Conservation (phyloP, 2,113 vertebrate genomes). For the Microcebus griseorufus region DNA sequence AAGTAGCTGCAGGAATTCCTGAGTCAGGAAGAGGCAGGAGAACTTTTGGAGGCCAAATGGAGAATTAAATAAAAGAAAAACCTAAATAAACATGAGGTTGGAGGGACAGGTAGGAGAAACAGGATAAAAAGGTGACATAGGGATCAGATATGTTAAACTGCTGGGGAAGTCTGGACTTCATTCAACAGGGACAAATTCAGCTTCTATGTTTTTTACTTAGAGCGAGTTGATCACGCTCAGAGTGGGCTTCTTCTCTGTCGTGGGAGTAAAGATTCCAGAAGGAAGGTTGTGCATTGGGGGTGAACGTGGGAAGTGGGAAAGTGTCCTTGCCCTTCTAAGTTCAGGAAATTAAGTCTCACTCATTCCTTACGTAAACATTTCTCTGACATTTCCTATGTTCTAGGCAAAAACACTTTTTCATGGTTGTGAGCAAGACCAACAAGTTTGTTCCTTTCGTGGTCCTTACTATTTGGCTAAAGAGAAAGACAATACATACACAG, state of each 20-base stretch:
- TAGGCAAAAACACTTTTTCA: not conserved
- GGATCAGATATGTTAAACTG: not conserved
- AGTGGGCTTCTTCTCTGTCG: not conserved
- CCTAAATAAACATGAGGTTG: not conserved
- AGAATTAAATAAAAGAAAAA: slow-evolving; percentile 7
- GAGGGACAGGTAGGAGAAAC: not conserved
- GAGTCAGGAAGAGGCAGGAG: not conserved
- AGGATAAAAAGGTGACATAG: not conserved
- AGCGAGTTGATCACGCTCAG: not conserved
- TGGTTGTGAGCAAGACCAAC: not conserved
- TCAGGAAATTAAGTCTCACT: not conserved
- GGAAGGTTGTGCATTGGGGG: not conserved
- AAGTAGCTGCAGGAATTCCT: not conserved
- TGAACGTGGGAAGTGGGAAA: not conserved
- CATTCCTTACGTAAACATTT: not conserved
- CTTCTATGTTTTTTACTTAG: not conserved
- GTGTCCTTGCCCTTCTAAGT: not conserved
- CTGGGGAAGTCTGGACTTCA: not conserved
- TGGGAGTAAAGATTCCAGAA: not conserved
- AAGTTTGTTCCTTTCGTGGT: not conserved
- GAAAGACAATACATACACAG: not conserved
- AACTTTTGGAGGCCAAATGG: not conserved
- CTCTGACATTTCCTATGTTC: not conserved
- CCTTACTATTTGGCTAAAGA: not conserved
- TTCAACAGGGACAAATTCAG: not conserved